Base-by-base conservation (phyloP, 1,140 invertebrate species). In the Scaptomyza montana region DNA sequence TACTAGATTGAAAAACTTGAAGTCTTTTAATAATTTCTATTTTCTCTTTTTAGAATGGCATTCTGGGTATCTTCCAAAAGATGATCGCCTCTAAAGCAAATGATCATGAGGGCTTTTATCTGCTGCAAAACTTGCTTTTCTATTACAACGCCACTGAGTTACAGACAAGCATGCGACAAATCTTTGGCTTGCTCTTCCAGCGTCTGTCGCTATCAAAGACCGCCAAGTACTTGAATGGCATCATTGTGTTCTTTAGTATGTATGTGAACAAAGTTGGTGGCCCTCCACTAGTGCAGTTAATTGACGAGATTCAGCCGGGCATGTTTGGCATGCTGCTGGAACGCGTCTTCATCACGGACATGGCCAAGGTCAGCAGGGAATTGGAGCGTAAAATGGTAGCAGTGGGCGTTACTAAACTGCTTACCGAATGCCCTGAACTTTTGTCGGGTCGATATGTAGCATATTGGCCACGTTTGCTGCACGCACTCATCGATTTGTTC, bases 281-380 rank as follows among this genome's bases (percentile, higher is more conserved):
- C 1, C 92, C 93, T 47, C 93, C 92, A 57, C 93, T 99, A 8
- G 94, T 98, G 5, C 93, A 95, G 21, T 93, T 97, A 3, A 93
- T 99, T 45, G 97, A 99, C 91, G 94, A 94, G 9, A 97, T 99
- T 77, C 98, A 99, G 92, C 92, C 94, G 10, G 97, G 96, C 82
- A 97, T 99, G 96, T 99, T 99, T 93, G 95, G 94, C 28, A 98
- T 98, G 97, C 96, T 99, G 12, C 80, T 98, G 39, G 97, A 99
- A 89, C 95, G 97, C 55, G 93, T 99, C 1, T 94, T 98, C 36
- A 93, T 99, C 16, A 91, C 95, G 5, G 98, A 99, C 91, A 92
- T 98, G 66, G 96, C 97, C 90, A 98, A 98, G 92, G 95, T 99
- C 7, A 94, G 94, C 7, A 97, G 96, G 7, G 93, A 93, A 13